These are phyloP conservation scores for Meandrina meandrites DNA, from an alignment of 92 coral and sea anemone genomes.

Conservation along the genomic window DNA sequence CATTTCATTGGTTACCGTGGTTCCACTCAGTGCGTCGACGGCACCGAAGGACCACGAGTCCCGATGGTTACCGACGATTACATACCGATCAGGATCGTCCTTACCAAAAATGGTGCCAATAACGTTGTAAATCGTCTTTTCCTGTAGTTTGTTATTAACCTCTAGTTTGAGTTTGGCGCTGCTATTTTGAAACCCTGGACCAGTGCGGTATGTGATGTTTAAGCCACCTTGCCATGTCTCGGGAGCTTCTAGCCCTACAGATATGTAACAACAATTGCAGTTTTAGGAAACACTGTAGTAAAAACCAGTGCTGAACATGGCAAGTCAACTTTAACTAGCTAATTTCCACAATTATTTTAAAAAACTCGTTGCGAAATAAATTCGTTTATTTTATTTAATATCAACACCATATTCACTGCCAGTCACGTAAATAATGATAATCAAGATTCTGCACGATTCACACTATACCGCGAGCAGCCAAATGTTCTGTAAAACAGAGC, in stretches of 20 bases:
- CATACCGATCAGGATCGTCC: slow-evolving; percentile 91
- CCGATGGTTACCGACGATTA: slow-evolving; percentile 91
- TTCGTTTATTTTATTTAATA: too few relatives aligned
- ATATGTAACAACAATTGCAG: background rate
- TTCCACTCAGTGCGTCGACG: slow-evolving; percentile 89
- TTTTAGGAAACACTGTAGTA: background rate
- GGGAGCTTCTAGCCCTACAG: slow-evolving; percentile 13
- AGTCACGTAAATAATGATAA: too few relatives aligned
- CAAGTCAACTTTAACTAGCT: too few relatives aligned
- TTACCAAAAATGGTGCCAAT: slow-evolving; percentile 90
- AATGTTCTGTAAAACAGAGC: too few relatives aligned
- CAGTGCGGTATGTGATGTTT: slow-evolving; percentile 63
- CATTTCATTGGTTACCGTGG: slow-evolving; percentile 80
- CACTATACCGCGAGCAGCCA: too few relatives aligned
- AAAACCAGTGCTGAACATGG: background rate
- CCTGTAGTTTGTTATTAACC: slow-evolving; percentile 61
- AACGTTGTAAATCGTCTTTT: slow-evolving; percentile 77
- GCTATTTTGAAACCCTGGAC: slow-evolving; percentile 80
- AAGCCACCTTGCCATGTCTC: slow-evolving; percentile 49
- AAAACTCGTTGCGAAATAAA: too few relatives aligned
- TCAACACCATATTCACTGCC: too few relatives aligned
- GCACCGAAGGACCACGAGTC: slow-evolving; percentile 95
- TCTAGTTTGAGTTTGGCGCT: slow-evolving; percentile 64
- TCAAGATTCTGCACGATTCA: too few relatives aligned
- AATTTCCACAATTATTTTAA: too few relatives aligned